A percentile compares a stretch with the other conserved stretches of the same genome.
Conservation (phyloP, 2,113 vertebrate species). For the Oryctolagus cuniculus region DNA sequence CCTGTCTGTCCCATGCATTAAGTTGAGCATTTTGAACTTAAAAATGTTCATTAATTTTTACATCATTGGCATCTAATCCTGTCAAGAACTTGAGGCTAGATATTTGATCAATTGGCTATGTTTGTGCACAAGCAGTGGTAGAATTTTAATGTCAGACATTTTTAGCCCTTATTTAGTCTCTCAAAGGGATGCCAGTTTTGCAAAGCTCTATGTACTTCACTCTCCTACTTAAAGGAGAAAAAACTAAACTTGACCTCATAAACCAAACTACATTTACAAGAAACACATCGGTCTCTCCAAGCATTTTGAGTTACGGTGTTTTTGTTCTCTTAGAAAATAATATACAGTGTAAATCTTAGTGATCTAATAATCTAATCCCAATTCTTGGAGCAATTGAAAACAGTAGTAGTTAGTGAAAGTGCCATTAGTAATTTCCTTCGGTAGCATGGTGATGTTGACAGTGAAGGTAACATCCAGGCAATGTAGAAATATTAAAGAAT, state of each 20-base stretch:
- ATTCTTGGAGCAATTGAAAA: background rate
- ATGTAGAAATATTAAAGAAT: background rate
- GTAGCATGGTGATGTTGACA: background rate
- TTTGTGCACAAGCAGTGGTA: background rate
- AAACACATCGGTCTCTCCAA: background rate
- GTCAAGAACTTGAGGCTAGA: background rate
- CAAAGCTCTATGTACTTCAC: background rate
- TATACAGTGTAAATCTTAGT: background rate
- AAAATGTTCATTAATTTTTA: background rate
- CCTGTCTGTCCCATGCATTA: background rate
- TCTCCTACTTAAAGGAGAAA: background rate
- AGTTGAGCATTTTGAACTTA: background rate
- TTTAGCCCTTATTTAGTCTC: conserved; percentile 15
- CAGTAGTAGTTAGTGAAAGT: background rate
- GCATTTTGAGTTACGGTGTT: conserved; percentile 13
- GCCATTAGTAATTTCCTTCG: background rate
- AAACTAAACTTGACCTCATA: background rate
- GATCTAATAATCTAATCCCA: background rate
- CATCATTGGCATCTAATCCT: background rate
- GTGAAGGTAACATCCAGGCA: background rate
- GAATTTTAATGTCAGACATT: background rate
- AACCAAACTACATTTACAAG: background rate
- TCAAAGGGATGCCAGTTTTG: background rate
- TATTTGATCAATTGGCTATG: background rate
- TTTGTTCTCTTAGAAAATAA: background rate